A percentile compares a stretch with the other conserved stretches of the same genome.
Conservation (phyloP, 1,140 invertebrate species). For the Eciton burchellii region DNA sequence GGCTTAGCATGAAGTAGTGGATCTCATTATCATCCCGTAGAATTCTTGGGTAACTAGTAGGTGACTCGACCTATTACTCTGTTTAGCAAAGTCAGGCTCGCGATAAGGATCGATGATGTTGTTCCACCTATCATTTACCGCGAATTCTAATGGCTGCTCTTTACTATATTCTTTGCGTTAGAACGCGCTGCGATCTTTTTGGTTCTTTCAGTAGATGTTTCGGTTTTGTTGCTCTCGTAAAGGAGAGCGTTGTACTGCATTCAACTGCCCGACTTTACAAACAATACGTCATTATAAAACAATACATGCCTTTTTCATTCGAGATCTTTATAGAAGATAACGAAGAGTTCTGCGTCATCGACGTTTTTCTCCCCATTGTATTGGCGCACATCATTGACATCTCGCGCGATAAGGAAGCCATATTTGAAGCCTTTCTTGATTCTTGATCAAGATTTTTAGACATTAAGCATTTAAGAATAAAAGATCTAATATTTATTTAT, state of each 20-base stretch:
- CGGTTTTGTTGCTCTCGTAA: background rate
- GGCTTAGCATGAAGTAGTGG: conserved; percentile 68
- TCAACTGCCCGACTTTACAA: background rate
- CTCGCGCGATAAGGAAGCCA: conserved; percentile 46
- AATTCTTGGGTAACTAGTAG: conserved; percentile 42
- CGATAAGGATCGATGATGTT: conserved; percentile 69
- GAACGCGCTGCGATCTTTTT: conserved; percentile 16
- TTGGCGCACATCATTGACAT: conserved; percentile 36
- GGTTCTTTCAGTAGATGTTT: background rate
- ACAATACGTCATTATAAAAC: background rate
- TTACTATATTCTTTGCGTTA: conserved; percentile 20
- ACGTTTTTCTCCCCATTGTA: background rate
- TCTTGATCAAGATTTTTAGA: background rate
- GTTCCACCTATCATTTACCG: conserved; percentile 63
- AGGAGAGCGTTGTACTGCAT: background rate
- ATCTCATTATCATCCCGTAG: conserved; percentile 71
- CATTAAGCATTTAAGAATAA: background rate
- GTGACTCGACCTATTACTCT: background rate
- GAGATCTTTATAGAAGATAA: conserved; percentile 25
- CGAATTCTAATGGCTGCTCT: conserved; percentile 65
- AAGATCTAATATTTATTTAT: conserved; percentile 1
- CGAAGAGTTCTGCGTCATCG: conserved; percentile 51
- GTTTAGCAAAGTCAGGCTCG: conserved; percentile 39
- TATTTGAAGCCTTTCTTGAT: background rate
- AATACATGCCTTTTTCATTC: background rate